Conservation (phyloP, 64 coral and sea anemone genomes). For the Cladopsammia gracilis region DNA sequence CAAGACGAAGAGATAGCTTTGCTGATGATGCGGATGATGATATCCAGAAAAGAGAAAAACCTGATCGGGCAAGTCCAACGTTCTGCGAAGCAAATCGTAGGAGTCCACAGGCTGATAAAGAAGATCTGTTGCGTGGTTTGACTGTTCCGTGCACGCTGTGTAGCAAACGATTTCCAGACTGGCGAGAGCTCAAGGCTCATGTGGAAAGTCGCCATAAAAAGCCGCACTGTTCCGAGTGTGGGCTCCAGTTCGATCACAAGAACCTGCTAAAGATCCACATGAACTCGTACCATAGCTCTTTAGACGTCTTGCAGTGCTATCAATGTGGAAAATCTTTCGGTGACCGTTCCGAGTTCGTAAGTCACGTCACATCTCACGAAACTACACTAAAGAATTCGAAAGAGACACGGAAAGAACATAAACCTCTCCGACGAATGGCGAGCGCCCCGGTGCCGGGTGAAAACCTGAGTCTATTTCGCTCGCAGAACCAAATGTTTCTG, state of each 20-base stretch:
- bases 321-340: constrained; percentile 88
- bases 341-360: constrained; percentile 79
- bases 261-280: constrained; percentile 91
- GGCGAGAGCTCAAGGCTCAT: constrained; percentile 64
- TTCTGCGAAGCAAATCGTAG: not conserved
- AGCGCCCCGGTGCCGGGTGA: not conserved
- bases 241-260: constrained; percentile 89
- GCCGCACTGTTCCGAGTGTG: constrained; percentile 84
- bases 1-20: not conserved
- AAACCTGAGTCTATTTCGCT: not conserved
- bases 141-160: constrained; percentile 73
- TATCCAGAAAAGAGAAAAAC: not conserved
- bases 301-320: constrained; percentile 85
- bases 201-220: constrained; percentile 79
- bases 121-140: constrained; percentile 13
- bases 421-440: not conserved
- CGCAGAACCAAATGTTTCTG: not conserved
- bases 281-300: constrained; percentile 86
- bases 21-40: not conserved
- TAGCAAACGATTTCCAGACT: constrained; percentile 75
- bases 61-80: not conserved
- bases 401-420: constrained; percentile 9
- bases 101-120: not conserved
- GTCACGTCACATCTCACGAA: constrained; percentile 88
- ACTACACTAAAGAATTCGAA: constrained; percentile 45